Evolutionary conservation across 2,113 vertebrate species (phyloP).

Genomic region (Pachycephala philippinensis): DNA sequence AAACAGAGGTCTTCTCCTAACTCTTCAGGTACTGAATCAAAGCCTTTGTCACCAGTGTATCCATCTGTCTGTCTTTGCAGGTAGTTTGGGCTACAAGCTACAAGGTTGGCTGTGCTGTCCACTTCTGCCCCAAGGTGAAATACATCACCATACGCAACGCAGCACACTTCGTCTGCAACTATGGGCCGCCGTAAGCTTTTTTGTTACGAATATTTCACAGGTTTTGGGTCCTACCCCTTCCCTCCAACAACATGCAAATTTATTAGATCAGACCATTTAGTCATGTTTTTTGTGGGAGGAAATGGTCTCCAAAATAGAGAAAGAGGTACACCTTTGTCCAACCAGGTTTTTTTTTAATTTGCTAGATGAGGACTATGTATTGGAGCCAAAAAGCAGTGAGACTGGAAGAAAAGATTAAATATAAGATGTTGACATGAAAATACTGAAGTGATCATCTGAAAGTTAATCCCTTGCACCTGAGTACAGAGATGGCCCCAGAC

Average conservation of each 20-base stretch:
- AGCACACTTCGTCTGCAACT: constrained; percentile 64
- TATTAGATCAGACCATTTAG: background rate
- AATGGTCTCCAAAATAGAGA: background rate
- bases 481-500: background rate
- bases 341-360: background rate
- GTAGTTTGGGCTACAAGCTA: constrained; percentile 65
- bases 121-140: background rate
- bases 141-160: background rate
- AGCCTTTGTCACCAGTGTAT: background rate
- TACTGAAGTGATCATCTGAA: background rate
- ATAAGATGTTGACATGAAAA: background rate
- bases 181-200: constrained; percentile 58
- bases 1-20: background rate
- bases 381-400: background rate
- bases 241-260: background rate
- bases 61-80: constrained; percentile 18
- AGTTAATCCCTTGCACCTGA: background rate
- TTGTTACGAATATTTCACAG: background rate
- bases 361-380: background rate
- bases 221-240: background rate
- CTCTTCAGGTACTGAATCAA: background rate
- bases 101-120: constrained; percentile 68
- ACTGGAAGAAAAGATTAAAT: background rate
- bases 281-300: background rate
- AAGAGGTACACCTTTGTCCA: background rate